Base-by-base conservation (phyloP, 2,113 vertebrate genomes). In the Carassius carassius region DNA sequence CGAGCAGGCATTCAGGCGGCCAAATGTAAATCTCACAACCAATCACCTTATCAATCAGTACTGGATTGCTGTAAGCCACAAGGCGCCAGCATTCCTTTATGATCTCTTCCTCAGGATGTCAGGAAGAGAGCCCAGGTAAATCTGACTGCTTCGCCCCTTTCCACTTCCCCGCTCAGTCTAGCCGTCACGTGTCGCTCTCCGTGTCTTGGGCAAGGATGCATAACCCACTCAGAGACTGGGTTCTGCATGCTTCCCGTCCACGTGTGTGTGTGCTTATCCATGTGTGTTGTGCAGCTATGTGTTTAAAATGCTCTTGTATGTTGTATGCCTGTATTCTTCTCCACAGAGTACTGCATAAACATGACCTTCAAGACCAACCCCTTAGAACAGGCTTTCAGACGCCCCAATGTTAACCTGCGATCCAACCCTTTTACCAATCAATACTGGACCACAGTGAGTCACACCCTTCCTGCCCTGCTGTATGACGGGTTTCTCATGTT, bases 31-130 rank as follows among this genome's bases (percentile, higher is more conserved):
- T 97, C 97, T 99, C 95, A 99, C 97, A 95, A 96, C 98, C 95
- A 98, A 99, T 98, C 97, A 97, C 95, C 97, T 99, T 93, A 98
- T 99, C 95, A 99, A 99, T 98, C 97, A 99, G 93, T 99, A 99
- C 95, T 99, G 98, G 98, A 99, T 99, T 94, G 96, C 97, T 94
- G 98, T 99, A 91, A 99, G 98, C 96, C 98, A 99, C 95, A 99
- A 98, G 94, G 97, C 97, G 92, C 97, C 98, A 95, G 98, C 98
- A 93, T 96, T 99, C 96, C 95, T 99, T 75, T 99, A 99, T 95
- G 98, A 99, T 95, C 95, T 96, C 95, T 98, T 97, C 97, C 97
- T 99, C 95, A 97, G 98, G 96, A 96, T 99, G 95, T 97, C 96
- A 91, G 98, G 98, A 97, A 96, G 96, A 96, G 97, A 96, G 93